Evolutionary conservation across 2,797 vertebrate species (phyloP).

Genomic region (Coracias cyanogaster): DNA sequence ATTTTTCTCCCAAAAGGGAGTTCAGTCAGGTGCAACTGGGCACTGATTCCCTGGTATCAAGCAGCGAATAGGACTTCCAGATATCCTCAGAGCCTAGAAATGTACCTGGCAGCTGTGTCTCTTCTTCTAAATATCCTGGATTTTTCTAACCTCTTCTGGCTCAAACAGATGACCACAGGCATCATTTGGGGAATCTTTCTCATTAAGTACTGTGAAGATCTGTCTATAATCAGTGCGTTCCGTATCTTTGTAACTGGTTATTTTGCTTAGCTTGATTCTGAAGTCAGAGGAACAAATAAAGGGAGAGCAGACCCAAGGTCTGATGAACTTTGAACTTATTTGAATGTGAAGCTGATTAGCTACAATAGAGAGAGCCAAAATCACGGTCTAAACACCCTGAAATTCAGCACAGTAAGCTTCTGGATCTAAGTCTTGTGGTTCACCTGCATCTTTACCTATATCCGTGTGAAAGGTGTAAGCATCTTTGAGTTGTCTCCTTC

Average conservation of each 20-base stretch:
- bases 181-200: not conserved
- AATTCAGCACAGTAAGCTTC: not conserved
- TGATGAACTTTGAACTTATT: constrained; percentile 52
- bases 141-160: not conserved
- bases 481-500: not conserved
- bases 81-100: not conserved
- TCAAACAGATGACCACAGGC: not conserved
- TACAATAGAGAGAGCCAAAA: not conserved
- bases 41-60: not conserved
- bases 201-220: not conserved
- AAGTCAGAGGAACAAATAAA: constrained; percentile 48
- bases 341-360: constrained; percentile 31
- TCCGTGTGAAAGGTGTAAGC: not conserved
- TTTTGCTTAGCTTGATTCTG: constrained; percentile 23
- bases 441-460: not conserved
- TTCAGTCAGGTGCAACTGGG: not conserved
- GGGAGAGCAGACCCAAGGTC: constrained; percentile 3
- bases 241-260: not conserved
- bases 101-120: not conserved
- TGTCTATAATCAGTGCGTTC: not conserved
- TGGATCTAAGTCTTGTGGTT: not conserved
- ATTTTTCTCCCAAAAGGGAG: not conserved
- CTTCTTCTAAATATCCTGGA: not conserved
- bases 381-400: not conserved
- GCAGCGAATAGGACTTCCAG: not conserved